phyloP scores from a whole-genome alignment of 2,797 vertebrate species.

The Florisuga fusca region DNA sequence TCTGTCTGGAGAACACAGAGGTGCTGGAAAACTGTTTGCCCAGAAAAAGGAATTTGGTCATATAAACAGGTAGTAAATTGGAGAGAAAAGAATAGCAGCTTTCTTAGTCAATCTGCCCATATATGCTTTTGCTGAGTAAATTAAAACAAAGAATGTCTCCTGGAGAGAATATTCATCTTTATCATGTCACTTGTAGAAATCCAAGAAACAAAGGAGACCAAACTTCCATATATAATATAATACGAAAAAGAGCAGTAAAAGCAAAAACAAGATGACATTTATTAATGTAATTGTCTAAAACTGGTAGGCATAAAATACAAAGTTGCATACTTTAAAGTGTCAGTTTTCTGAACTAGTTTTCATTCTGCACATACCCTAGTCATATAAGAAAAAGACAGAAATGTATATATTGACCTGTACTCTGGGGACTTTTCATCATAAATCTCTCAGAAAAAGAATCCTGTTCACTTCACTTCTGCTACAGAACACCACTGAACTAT shows the following conservation, averaged over 20 bases:
- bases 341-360: not conserved
- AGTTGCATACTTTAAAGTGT: accelerated
- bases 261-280: not conserved
- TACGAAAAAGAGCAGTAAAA: not conserved
- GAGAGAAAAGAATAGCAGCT: not conserved
- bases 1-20: too few species aligned
- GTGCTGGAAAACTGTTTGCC: not conserved
- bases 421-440: not conserved
- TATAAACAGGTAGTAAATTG: not conserved
- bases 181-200: not conserved
- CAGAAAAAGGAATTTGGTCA: not conserved
- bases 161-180: not conserved
- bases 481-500: not conserved
- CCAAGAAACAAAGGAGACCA: not conserved
- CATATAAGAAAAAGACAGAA: not conserved
- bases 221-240: not conserved
- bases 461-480: not conserved
- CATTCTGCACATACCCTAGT: not conserved
- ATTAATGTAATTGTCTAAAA: not conserved
- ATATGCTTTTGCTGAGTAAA: not conserved
- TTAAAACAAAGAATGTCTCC: not conserved
- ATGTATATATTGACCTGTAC: not conserved
- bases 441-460: not conserved
- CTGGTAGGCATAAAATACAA: not conserved
- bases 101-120: not conserved